Base-by-base conservation (phyloP, 2,797 vertebrate genomes). In the Huso huso region DNA sequence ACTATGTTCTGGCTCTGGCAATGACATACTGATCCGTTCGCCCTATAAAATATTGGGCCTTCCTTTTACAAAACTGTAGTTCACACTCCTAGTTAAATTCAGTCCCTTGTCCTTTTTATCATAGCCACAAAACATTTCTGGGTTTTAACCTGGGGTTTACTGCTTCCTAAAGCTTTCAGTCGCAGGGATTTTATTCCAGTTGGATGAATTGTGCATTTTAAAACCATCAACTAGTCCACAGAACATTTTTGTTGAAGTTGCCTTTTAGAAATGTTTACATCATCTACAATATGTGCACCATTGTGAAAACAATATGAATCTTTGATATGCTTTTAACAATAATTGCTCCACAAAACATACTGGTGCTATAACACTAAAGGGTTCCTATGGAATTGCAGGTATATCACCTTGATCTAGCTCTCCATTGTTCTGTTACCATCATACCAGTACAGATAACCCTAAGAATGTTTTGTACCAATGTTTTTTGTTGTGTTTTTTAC, bases 371-470 rank as follows among this genome's bases (percentile, higher is more conserved):
- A n/a, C 18, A 18, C 9, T 6, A 65, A 18, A 55, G 18, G 37
- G 10, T 1, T n/a, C 13, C 37, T 8, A 7, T 48, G 37, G 23
- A 49, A 15, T 15, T 63, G 37, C 12, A 15, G 6, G 51, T 55
- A 51, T 23, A 37, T n/a, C 61, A 12, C n/a, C n/a, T 10, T 10
- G 7, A 18, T 6, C 18, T 53, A 12, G 55, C 66, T 65, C 74
- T 74, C 79, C 84, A 80, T 86, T 49, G 77, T 79, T 82, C 66
- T 52, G 82, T 86, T 79, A 79, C 86, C 75, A 79, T 82, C 83
- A 70, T 81, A 80, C 18, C 18, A 18, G 18, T 18, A 18, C 18
- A 18, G 18, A 18, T 18, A 18, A 18, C 18, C 18, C 18, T 18
- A 82, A 77, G 69, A 75, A 69, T 71, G 87, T 83, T 86, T 61